These are phyloP conservation scores for Heliconius cydno DNA, from an alignment of 2,888 invertebrate species.

Conservation along the genomic window DNA sequence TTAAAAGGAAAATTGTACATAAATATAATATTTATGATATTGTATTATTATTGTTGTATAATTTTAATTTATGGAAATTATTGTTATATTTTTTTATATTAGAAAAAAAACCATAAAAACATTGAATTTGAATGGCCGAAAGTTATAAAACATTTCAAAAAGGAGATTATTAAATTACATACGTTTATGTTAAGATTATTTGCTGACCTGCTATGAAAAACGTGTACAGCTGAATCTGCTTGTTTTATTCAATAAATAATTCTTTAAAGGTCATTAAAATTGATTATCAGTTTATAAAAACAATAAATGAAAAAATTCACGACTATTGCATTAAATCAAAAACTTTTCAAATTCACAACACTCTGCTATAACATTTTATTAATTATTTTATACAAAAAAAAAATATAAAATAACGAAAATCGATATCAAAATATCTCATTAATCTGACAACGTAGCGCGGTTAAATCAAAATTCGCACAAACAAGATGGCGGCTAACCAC, in stretches of 20 bases:
- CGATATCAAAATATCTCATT: slow-evolving; percentile 21
- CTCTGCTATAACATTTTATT: not conserved
- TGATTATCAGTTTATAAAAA: not conserved
- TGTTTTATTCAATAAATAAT: too few species aligned
- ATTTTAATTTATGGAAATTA: not conserved
- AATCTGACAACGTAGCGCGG: slow-evolving; percentile 29
- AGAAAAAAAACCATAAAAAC: too few species aligned
- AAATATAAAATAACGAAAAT: not conserved
- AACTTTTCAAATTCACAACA: not conserved
- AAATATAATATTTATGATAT: not conserved
- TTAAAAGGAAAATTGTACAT: not conserved
- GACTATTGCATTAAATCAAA: not conserved
- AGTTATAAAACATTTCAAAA: too few species aligned
- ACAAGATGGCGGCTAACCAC: slow-evolving; percentile 44
- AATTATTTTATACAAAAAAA: not conserved
- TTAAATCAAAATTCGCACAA: slow-evolving; percentile 40
- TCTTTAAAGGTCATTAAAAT: too few species aligned
- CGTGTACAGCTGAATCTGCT: too few species aligned
- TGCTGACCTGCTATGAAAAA: too few species aligned
- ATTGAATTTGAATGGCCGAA: too few species aligned
- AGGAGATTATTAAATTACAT: too few species aligned
- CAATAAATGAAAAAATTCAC: not conserved
- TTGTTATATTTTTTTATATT: not conserved
- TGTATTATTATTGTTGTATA: not conserved
- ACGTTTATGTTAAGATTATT: too few species aligned